Evolutionary conservation across 2,888 invertebrate species (phyloP).

Genomic region (Standfussiana lucernea): DNA sequence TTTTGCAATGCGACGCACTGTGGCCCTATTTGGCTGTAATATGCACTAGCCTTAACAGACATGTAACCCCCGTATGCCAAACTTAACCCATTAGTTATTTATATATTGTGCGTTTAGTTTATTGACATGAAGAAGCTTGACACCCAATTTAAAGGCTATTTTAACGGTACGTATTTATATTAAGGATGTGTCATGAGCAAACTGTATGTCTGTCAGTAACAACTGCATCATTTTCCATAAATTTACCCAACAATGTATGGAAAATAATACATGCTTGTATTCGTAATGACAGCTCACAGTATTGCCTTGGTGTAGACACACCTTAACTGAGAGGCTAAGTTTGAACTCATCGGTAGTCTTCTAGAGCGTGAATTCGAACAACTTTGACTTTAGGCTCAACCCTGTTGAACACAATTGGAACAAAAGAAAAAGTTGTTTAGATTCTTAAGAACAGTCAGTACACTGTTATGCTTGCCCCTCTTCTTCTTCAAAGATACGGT

Average conservation of each 20-base stretch:
- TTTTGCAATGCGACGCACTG: background rate
- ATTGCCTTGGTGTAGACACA: constrained; percentile 7
- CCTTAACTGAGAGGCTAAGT: constrained; percentile 14
- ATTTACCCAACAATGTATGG: constrained; percentile 13
- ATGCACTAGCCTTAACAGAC: constrained; percentile 31
- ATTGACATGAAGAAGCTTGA: constrained; percentile 60
- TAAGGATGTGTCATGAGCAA: constrained; percentile 22
- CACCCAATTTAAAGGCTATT: constrained; percentile 54
- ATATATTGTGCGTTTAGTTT: constrained; percentile 54
- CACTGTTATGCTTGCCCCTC: background rate
- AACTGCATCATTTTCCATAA: background rate
- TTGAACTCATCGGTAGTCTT: background rate
- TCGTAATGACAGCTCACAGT: background rate
- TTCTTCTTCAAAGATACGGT: background rate
- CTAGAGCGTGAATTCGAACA: background rate
- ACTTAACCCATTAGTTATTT: constrained; percentile 60
- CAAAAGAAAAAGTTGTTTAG: background rate
- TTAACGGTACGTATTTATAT: constrained; percentile 34
- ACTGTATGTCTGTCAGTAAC: background rate
- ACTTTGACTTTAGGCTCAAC: background rate
- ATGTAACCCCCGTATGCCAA: constrained; percentile 44
- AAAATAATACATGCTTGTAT: background rate
- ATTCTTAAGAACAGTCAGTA: background rate
- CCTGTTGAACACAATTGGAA: background rate
- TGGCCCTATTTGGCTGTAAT: background rate